Conservation (phyloP, 30 jellyfish, hydroid and myxozoan species). For the Cassiopea andromeda region DNA sequence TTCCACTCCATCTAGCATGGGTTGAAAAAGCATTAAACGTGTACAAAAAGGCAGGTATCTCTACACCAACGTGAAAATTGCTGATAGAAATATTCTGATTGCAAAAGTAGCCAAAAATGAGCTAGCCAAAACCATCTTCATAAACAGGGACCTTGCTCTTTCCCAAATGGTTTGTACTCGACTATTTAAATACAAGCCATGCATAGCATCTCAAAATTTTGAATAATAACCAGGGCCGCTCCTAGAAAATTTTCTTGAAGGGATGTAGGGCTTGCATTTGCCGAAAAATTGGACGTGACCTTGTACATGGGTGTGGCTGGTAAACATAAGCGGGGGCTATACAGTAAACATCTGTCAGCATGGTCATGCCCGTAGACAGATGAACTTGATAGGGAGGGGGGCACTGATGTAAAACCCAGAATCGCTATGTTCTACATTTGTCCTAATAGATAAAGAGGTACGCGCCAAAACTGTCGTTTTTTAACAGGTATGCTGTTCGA, state of each 20-base stretch:
- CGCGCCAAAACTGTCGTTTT: background rate
- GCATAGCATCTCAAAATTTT: too few species aligned
- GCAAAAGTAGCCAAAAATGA: too few species aligned
- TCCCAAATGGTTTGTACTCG: too few species aligned
- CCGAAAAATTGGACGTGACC: too few species aligned
- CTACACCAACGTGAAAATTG: background rate
- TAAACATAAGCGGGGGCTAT: background rate
- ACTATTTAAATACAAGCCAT: too few species aligned
- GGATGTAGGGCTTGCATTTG: too few species aligned
- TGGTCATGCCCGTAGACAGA: background rate
- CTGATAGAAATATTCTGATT: background rate
- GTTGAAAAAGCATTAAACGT: background rate
- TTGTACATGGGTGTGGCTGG: too few species aligned
- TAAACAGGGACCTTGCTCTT: too few species aligned
- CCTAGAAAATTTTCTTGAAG: too few species aligned
- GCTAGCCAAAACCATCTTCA: too few species aligned
- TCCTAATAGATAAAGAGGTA: background rate
- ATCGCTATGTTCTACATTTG: background rate
- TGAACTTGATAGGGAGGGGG: background rate
- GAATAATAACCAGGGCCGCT: too few species aligned
- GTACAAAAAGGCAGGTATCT: background rate
- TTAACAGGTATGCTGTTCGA: background rate
- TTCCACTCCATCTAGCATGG: slow-evolving; percentile 32
- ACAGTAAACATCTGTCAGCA: background rate
- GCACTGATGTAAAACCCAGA: background rate